Evolutionary conservation across 1,140 invertebrate genomes (phyloP).

Genomic region (Penaeus chinensis): DNA sequence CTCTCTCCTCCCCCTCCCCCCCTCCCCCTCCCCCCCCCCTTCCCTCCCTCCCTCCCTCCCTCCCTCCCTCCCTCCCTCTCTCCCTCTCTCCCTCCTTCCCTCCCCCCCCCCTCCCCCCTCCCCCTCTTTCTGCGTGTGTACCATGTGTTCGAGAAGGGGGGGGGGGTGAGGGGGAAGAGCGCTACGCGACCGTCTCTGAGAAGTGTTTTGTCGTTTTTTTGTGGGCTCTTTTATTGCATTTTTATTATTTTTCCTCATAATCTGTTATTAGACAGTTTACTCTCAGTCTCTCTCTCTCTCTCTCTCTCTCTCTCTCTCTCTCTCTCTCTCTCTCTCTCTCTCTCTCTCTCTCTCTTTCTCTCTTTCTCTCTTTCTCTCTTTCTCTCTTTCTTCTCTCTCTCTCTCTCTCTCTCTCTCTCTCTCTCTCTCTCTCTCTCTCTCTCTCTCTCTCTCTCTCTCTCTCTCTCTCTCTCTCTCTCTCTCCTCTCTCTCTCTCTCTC

Average conservation of each 20-base stretch:
- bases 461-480: not conserved
- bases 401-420: not conserved
- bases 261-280: not conserved
- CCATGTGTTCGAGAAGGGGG: no score
- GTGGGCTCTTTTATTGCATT: no score
- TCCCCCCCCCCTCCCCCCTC: not conserved
- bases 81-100: not conserved
- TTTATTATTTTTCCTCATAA: no score
- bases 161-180: no score
- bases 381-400: not conserved
- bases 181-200: no score
- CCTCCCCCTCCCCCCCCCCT: not conserved
- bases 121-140: not conserved
- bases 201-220: no score
- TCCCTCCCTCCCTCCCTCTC: not conserved
- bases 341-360: not conserved
- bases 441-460: not conserved
- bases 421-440: not conserved
- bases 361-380: not conserved
- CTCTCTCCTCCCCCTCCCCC: not conserved
- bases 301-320: not conserved
- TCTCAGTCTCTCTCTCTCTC: not conserved
- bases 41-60: not conserved
- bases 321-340: not conserved
- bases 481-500: not conserved